These are phyloP conservation scores for Cheilosia grossa DNA, from an alignment of 2,888 invertebrate species.

Conservation along the genomic window DNA sequence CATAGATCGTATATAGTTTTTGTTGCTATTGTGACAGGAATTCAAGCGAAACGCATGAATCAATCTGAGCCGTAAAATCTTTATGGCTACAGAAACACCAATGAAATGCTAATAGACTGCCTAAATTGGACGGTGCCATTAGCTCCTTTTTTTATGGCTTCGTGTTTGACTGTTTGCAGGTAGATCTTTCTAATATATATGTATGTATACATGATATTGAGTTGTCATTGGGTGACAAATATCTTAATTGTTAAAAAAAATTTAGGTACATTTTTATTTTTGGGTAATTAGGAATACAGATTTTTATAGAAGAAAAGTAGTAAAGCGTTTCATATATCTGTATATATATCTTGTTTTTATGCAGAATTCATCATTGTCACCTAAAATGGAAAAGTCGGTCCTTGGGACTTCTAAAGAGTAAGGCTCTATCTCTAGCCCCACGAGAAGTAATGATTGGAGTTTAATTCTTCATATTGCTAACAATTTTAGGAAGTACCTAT, in stretches of 20 bases:
- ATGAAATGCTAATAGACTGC: slow-evolving; percentile 32
- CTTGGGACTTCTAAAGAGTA: too few species aligned
- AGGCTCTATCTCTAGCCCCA: too few species aligned
- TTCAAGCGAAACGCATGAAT: slow-evolving; percentile 60
- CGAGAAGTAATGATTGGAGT: too few species aligned
- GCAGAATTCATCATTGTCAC: too few species aligned
- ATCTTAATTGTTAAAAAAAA: slow-evolving; percentile 50
- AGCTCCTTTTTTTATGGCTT: neutral
- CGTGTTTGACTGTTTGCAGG: slow-evolving; percentile 24
- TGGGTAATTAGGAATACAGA: too few species aligned
- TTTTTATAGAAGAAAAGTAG: too few species aligned
- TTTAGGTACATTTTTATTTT: neutral
- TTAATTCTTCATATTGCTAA: too few species aligned
- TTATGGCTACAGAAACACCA: slow-evolving; percentile 55
- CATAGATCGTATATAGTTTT: slow-evolving; percentile 16
- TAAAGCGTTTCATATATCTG: too few species aligned
- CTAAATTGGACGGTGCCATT: slow-evolving; percentile 3
- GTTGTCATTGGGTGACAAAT: slow-evolving; percentile 66
- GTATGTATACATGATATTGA: slow-evolving; percentile 8
- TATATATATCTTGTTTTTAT: too few species aligned
- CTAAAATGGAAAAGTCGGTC: too few species aligned
- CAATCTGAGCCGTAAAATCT: slow-evolving; percentile 28
- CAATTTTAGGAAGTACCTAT: too few species aligned
- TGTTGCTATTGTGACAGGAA: slow-evolving; percentile 15
- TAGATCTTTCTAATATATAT: too few species aligned